Conservation (phyloP, 1,140 invertebrate genomes). For the Melanaphis sacchari region DNA sequence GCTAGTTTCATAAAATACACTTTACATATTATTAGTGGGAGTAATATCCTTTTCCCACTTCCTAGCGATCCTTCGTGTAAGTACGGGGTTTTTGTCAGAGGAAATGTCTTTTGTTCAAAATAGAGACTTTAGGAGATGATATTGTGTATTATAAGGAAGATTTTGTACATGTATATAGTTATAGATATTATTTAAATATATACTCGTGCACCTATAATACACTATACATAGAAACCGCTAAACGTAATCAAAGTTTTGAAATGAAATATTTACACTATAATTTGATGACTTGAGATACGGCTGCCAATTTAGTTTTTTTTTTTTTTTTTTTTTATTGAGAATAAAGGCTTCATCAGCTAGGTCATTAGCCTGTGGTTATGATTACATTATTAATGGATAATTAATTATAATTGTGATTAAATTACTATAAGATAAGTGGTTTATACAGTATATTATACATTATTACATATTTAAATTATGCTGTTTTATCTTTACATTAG, state of each 20-base stretch:
- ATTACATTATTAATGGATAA: too few relatives aligned
- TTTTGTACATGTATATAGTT: not conserved
- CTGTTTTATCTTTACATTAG: too few relatives aligned
- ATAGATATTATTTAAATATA: not conserved
- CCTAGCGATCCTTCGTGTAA: not conserved
- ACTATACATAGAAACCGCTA: not conserved
- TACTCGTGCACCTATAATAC: not conserved
- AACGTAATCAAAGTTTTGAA: not conserved
- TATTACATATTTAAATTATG: too few relatives aligned
- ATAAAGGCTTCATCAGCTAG: too few relatives aligned
- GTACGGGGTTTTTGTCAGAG: not conserved
- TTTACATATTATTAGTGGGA: not conserved
- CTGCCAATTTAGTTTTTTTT: not conserved
- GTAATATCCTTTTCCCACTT: conserved; percentile 6
- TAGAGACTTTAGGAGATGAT: not conserved
- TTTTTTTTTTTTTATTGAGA: too few relatives aligned
- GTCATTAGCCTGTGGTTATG: too few relatives aligned
- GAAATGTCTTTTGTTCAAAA: conserved; percentile 6
- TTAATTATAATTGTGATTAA: too few relatives aligned
- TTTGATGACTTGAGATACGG: not conserved
- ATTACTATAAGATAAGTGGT: too few relatives aligned
- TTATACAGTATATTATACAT: too few relatives aligned
- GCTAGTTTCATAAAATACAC: not conserved
- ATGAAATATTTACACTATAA: not conserved
- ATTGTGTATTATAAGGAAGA: not conserved